Evolutionary conservation across 2,888 invertebrate genomes (phyloP), one percentile per base, ranked within the genome.

Genomic region (Epistrophella euchroma): DNA sequence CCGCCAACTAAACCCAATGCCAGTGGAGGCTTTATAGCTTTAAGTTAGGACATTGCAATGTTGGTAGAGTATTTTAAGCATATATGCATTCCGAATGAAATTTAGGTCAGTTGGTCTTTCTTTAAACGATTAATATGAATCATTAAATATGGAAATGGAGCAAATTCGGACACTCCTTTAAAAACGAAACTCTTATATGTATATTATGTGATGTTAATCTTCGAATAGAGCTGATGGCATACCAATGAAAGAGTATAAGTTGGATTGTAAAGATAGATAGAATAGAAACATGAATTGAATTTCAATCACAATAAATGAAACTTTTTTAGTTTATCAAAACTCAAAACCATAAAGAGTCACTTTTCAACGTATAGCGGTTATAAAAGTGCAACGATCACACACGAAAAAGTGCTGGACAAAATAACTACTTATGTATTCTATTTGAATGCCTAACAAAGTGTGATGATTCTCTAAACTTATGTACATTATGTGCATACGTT

Each of bases 121-220:
- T 58, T 45, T 10, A 47, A 78, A 58, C 43, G 58, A 74, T 70
- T 82, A 74, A 78, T 77, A 78, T 86, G 82, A 78, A 77, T 77
- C 77, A 70, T 86, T 81, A 62, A 82, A 70, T 76, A 77, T 81
- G 77, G 62, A 86, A 78, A 73, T 76, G 25, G 76, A 77, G 73
- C 62, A 45, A 73, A 62, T 55, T 80, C 47, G 50, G 66, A 56
- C 76, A 70, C 76, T 76, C 76, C 76, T 43, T 52, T 15, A 35
- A 50, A 64, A 73, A 56, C 13, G 55, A 73, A 70, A 47, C 22
- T 68, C 40, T 25, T 2, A 47, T n/a, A 37, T 6, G 6, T 28
- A 28, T 5, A 5, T 28, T 50, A 19, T 6, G 28, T 13, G 9
- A 47, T 62, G 37, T 40, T 50, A 37, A 73, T 47, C 19, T 22